Percentiles rank a stretch among this genome's conserved stretches.
Conservation (phyloP, 2,797 vertebrate genomes). For the Amblyraja radiata region DNA sequence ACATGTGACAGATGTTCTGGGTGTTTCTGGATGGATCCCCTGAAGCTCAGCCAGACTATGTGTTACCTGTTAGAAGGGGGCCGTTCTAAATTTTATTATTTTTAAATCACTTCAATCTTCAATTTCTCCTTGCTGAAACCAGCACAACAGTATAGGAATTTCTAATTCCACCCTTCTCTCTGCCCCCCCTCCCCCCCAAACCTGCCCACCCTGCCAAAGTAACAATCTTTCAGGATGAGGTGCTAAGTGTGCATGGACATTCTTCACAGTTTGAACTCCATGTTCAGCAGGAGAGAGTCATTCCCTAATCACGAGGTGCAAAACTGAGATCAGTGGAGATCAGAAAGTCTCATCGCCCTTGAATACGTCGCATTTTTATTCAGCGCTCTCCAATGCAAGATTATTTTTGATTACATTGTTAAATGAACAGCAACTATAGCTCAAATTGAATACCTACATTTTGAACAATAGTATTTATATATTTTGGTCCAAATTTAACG, state of each 20-base stretch:
- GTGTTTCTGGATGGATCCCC: slow-evolving; percentile 11
- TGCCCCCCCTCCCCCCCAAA: neutral
- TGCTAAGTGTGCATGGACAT: neutral
- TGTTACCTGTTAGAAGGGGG: neutral
- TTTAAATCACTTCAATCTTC: neutral
- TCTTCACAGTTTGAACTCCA: neutral
- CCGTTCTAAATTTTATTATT: neutral
- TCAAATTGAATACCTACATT: neutral
- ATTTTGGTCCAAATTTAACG: neutral
- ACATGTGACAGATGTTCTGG: slow-evolving; percentile 9
- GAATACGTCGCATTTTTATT: neutral
- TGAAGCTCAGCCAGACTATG: neutral
- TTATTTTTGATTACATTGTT: neutral
- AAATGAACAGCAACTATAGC: too few relatives aligned
- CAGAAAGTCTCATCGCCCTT: neutral
- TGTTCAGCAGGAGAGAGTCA: neutral
- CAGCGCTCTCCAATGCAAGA: neutral
- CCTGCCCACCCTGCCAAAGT: neutral
- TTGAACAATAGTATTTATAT: neutral
- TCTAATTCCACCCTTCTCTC: neutral
- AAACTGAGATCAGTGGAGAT: neutral
- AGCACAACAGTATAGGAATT: neutral
- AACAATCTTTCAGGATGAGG: neutral
- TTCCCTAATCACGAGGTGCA: neutral
- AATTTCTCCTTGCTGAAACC: neutral